These are phyloP conservation scores for Empidonax traillii DNA, from an alignment of 2,113 vertebrate genomes.

Conservation along the genomic window DNA sequence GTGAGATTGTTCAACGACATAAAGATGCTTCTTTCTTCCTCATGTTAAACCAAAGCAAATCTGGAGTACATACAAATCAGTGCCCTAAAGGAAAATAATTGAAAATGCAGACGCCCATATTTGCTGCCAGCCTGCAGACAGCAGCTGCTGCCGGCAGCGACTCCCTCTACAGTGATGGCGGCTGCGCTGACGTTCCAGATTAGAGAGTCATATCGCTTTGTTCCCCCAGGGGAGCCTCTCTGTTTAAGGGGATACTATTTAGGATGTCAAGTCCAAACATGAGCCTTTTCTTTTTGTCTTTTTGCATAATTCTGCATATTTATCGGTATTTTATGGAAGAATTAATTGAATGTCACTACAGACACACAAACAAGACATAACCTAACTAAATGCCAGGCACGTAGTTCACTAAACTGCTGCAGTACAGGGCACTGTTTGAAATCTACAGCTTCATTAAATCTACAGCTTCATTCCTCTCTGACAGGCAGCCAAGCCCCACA, in stretches of 20 bases:
- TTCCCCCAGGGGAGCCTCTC: neutral
- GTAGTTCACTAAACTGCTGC: neutral
- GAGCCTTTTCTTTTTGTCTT: neutral
- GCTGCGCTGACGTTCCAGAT: neutral
- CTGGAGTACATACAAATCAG: neutral
- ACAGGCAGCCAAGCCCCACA: neutral
- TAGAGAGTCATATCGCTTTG: neutral
- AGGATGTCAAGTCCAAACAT: neutral
- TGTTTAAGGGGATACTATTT: neutral
- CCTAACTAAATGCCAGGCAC: conserved; percentile 2
- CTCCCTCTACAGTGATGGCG: neutral
- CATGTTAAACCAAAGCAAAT: neutral
- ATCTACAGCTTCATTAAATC: conserved; percentile 18
- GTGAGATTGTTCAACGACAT: neutral
- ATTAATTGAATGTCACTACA: neutral
- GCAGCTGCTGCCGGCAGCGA: neutral
- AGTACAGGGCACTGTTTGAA: neutral
- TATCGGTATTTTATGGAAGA: neutral
- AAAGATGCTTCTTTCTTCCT: neutral
- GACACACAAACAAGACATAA: neutral
- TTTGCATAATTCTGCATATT: neutral
- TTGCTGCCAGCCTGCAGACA: neutral
- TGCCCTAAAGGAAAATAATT: neutral
- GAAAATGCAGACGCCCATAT: neutral
- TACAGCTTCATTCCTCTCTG: conserved; percentile 18